These are phyloP conservation scores for Meiosimyza decipiens DNA, from an alignment of 2,888 invertebrate species.

Conservation along the genomic window DNA sequence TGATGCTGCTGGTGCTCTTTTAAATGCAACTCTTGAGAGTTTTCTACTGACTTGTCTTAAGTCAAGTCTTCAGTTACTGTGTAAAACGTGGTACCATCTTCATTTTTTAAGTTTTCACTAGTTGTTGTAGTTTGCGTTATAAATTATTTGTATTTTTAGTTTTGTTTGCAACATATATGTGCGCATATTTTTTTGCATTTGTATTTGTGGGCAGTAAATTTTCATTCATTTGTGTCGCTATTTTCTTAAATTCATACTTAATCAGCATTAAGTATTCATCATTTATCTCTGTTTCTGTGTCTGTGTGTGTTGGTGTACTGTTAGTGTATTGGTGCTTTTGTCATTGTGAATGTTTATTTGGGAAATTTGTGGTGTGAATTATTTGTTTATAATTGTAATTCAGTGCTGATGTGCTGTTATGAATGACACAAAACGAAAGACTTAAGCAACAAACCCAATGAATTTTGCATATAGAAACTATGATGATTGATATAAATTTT, in stretches of 20 bases:
- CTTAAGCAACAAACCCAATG: constrained; percentile 6
- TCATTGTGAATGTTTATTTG: neutral
- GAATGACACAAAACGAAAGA: neutral
- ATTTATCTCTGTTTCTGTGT: neutral
- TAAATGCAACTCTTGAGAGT: constrained; percentile 16
- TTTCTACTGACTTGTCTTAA: constrained; percentile 32
- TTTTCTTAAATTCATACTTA: constrained; percentile 4
- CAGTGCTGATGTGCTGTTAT: neutral
- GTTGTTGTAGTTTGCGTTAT: neutral
- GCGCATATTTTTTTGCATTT: neutral
- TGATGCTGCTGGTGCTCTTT: constrained; percentile 25
- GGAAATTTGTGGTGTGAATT: neutral
- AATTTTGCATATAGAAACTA: no score
- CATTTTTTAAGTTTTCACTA: neutral
- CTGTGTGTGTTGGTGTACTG: neutral
- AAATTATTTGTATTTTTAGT: neutral
- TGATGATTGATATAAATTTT: no score
- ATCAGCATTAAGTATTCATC: neutral
- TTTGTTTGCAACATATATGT: neutral
- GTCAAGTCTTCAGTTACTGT: neutral
- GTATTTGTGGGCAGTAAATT: constrained; percentile 5
- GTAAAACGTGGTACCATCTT: constrained; percentile 37
- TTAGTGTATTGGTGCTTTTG: neutral
- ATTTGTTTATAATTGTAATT: constrained; percentile 6
- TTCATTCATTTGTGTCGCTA: constrained; percentile 19